These are phyloP conservation scores for Ypsolopha scabrella DNA, from an alignment of 2,888 invertebrate species.

Conservation along the genomic window DNA sequence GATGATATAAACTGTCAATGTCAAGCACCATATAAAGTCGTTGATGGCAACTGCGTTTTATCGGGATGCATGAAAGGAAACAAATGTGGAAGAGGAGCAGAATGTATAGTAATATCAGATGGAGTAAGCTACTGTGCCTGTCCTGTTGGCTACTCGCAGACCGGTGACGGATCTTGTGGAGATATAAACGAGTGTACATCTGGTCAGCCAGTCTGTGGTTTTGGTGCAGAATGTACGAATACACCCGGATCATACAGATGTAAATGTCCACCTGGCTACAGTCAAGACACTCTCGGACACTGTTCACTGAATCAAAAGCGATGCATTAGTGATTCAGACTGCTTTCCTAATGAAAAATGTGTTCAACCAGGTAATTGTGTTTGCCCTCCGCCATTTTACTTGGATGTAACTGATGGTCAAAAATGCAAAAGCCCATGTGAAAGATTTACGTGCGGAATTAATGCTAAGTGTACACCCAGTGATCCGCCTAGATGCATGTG, in stretches of 20 bases:
- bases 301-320: slow-evolving; percentile 87
- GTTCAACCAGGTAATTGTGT: slow-evolving; percentile 92
- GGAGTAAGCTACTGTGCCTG: slow-evolving; percentile 95
- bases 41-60: slow-evolving; percentile 85
- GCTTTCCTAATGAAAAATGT: slow-evolving; percentile 89
- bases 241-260: slow-evolving; percentile 83
- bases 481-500: slow-evolving; percentile 93
- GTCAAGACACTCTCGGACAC: slow-evolving; percentile 84
- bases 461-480: slow-evolving; percentile 89
- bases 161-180: slow-evolving; percentile 83
- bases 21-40: slow-evolving; percentile 87
- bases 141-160: slow-evolving; percentile 85
- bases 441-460: slow-evolving; percentile 89
- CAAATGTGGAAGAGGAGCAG: slow-evolving; percentile 87
- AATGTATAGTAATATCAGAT: slow-evolving; percentile 90
- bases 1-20: slow-evolving; percentile 87
- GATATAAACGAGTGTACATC: slow-evolving; percentile 89
- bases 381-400: slow-evolving; percentile 91
- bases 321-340: slow-evolving; percentile 86
- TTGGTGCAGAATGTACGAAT: slow-evolving; percentile 89
- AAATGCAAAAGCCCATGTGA: slow-evolving; percentile 95
- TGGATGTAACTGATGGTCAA: slow-evolving; percentile 84
- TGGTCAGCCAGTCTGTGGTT: slow-evolving; percentile 82
- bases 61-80: slow-evolving; percentile 86
- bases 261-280: slow-evolving; percentile 83